Conservation (phyloP, 1,140 invertebrate genomes). For the Tetramorium alpestre region DNA sequence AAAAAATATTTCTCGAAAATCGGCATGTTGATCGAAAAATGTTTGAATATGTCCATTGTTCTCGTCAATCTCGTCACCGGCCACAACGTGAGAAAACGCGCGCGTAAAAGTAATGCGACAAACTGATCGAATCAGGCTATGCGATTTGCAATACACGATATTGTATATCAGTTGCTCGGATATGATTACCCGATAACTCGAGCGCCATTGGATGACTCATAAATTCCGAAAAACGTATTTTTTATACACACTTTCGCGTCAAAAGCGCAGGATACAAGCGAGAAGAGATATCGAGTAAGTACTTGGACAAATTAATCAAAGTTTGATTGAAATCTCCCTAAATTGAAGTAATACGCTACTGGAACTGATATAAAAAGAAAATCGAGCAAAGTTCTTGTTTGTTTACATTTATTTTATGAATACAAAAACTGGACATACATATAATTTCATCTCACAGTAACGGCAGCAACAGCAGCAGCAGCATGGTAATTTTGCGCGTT, state of each 20-base stretch:
- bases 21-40: neutral
- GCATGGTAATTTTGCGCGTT: neutral
- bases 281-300: no score
- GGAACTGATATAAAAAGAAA: neutral
- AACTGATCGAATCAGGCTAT: neutral
- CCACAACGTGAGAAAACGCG: neutral
- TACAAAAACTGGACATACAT: slow-evolving; percentile 33
- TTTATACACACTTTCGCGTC: no score
- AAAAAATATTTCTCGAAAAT: neutral
- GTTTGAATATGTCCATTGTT: neutral
- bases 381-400: neutral
- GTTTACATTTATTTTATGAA: slow-evolving; percentile 36
- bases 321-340: neutral
- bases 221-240: neutral
- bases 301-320: neutral
- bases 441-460: neutral
- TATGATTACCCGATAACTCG: neutral
- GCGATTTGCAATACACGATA: neutral
- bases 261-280: no score
- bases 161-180: neutral
- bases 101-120: neutral
- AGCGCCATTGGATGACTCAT: neutral
- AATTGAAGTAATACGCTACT: neutral
- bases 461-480: neutral
- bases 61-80: neutral